Evolutionary conservation across 2,888 invertebrate genomes (phyloP), one percentile per base, ranked within the genome.

Genomic region (Tachina grossa): DNA sequence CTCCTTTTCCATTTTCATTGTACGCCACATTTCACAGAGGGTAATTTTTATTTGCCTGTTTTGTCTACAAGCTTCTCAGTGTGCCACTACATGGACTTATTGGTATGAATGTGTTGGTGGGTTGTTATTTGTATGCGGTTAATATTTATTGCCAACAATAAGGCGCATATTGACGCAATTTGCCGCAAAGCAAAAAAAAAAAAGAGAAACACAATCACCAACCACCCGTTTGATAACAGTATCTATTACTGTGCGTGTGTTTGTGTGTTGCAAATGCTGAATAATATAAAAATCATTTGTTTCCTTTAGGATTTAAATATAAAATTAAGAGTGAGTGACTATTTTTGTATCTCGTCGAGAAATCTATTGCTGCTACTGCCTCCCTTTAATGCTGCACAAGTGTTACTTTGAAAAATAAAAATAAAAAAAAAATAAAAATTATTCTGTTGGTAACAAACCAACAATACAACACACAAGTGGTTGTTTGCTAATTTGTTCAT

Each of bases 401-500:
- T 63, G 61, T 31, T 16, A 77, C 57, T 55, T 55, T 19, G 16
- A 49, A 59, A 39, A 16, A 14, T 31, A 59, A 31, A 49, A 59
- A 19, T 13, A 14, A 53, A 59, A 3, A 31, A 31, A 4, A 31
- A 31, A 31, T 9, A 43, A 51, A n/a, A 14, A n/a, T 11, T 13
- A 49, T 61, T 69, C 47, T 65, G 53, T 45, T 31, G 31, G 31
- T 45, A 8, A 41, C 47, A 61, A 88, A 86, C 87, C 86, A 85
- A 85, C 84, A 31, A 6, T 6, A 31, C 31, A 31, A 84, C 85
- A 83, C 53, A 75, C 79, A 82, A 87, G 88, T 87, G 88, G 88
- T 88, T 90, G 90, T 87, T 90, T 88, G 90, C 91, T 91, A 91
- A 91, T 91, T 91, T 91, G 91, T 89, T 78, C 89, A 90, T 90